Evolutionary conservation across 2,797 vertebrate species (phyloP).

Genomic region (Hoplostethus mediterraneus): DNA sequence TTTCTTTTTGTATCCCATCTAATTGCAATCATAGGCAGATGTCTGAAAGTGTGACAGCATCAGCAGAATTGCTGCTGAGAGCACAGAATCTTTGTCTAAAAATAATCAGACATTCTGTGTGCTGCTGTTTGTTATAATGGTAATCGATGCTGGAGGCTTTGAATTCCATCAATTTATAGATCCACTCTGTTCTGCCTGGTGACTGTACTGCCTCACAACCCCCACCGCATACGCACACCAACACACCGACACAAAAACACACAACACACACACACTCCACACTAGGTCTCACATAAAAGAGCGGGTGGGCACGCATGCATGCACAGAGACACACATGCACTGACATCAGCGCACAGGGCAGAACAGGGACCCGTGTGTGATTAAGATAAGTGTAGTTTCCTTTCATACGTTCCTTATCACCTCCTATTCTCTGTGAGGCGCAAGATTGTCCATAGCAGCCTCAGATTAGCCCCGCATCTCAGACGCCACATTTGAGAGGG

Average conservation of each 20-base stretch:
- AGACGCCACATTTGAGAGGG: conserved; percentile 91
- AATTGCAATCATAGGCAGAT: conserved; percentile 99
- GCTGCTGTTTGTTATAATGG: conserved; percentile 99
- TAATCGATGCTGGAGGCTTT: conserved; percentile 99
- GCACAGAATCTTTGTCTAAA: conserved; percentile 99
- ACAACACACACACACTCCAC: conserved; percentile 47
- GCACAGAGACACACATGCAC: conserved; percentile 39
- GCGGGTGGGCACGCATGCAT: conserved; percentile 46
- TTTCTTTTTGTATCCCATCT: conserved; percentile 97
- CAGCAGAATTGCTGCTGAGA: conserved; percentile 99
- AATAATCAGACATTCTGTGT: conserved; percentile 99
- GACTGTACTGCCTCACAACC: conserved; percentile 90
- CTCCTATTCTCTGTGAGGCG: conserved; percentile 88
- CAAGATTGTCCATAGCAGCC: conserved; percentile 91
- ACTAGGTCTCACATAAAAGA: conserved; percentile 67
- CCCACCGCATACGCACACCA: conserved; percentile 70
- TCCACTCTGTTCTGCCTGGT: conserved; percentile 98
- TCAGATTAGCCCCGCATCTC: conserved; percentile 95
- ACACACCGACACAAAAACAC: conserved; percentile 44
- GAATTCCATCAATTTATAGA: conserved; percentile 99
- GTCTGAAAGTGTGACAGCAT: conserved; percentile 99
- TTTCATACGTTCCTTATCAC: conserved; percentile 94
- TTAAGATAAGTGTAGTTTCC: conserved; percentile 95
- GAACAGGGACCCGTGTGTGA: conserved; percentile 86
- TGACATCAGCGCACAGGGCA: conserved; percentile 54